A percentile compares a stretch with the other conserved stretches of the same genome.
These are phyloP conservation scores for Tragelaphus imberbis DNA, from an alignment of 2,113 vertebrate genomes.

Conservation along the genomic window DNA sequence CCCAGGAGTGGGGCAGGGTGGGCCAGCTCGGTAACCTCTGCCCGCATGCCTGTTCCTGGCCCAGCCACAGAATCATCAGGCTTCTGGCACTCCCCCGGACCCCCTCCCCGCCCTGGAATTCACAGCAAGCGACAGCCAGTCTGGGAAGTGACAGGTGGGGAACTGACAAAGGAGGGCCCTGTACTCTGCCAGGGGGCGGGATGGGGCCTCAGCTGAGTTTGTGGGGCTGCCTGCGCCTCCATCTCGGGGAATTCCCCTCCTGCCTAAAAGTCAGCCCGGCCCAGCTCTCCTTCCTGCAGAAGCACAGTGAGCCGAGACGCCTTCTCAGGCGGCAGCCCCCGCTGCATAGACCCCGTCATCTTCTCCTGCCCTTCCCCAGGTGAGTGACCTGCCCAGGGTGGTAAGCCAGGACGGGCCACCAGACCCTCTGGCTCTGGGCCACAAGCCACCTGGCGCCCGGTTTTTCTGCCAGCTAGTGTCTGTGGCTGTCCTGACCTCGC, in stretches of 20 bases:
- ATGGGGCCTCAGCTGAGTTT: slow-evolving; percentile 74
- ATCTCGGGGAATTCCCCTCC: slow-evolving; percentile 83
- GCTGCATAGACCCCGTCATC: accelerated
- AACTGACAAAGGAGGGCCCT: slow-evolving; percentile 5
- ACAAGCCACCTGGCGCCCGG: neutral
- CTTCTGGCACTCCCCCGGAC: neutral
- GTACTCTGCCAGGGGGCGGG: slow-evolving; percentile 37
- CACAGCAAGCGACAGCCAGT: neutral
- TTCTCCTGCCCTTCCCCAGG: slow-evolving; percentile 37
- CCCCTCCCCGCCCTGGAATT: neutral
- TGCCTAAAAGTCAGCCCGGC: slow-evolving; percentile 78
- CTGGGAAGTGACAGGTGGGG: slow-evolving; percentile 51
- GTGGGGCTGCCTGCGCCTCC: slow-evolving; percentile 75
- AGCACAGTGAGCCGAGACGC: neutral
- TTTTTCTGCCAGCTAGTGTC: neutral
- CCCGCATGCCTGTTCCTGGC: neutral
- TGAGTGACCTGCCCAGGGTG: slow-evolving; percentile 63
- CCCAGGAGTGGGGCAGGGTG: neutral
- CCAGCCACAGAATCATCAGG: neutral
- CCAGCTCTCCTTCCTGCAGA: slow-evolving; percentile 74
- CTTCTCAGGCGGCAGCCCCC: neutral
- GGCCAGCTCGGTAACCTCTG: neutral
- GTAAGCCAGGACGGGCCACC: neutral
- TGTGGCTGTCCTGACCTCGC: neutral
- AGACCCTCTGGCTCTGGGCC: neutral